Evolutionary conservation across 2,888 invertebrate species (phyloP).

Genomic region (Autographa gamma): DNA sequence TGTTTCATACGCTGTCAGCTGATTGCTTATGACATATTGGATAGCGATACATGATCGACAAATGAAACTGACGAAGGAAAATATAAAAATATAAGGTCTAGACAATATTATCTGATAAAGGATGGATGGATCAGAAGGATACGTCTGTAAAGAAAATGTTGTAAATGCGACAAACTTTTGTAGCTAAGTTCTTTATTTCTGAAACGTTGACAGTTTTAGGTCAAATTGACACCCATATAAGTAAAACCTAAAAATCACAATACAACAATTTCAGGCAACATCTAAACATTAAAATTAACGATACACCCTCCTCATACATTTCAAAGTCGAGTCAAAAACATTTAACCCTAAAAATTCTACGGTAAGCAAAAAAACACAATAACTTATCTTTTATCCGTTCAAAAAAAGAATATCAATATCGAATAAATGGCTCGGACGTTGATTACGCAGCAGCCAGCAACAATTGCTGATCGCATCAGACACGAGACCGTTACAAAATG

Average conservation of each 20-base stretch:
- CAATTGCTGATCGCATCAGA: conserved; percentile 63
- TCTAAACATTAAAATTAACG: neutral
- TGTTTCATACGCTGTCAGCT: conserved; percentile 18
- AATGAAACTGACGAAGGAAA: neutral
- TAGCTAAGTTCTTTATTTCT: no score
- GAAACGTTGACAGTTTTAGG: no score
- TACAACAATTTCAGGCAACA: neutral
- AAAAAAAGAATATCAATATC: conserved; percentile 49
- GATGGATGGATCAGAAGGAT: no score
- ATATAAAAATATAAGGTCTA: neutral
- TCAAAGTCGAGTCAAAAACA: conserved; percentile 5
- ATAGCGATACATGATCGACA: neutral
- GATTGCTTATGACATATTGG: conserved; percentile 37
- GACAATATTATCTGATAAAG: neutral
- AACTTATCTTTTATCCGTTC: conserved; percentile 35
- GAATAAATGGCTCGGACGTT: conserved; percentile 54
- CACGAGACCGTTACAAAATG: conserved; percentile 52
- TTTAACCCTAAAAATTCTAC: conserved; percentile 15
- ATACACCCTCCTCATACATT: neutral
- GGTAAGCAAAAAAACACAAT: conserved; percentile 18
- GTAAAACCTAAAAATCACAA: no score
- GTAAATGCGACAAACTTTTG: no score
- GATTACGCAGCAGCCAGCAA: conserved; percentile 59
- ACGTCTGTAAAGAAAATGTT: no score
- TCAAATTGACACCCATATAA: no score